phyloP scores from a whole-genome alignment of 2,113 vertebrate species.

The Pluvianellus socialis region DNA sequence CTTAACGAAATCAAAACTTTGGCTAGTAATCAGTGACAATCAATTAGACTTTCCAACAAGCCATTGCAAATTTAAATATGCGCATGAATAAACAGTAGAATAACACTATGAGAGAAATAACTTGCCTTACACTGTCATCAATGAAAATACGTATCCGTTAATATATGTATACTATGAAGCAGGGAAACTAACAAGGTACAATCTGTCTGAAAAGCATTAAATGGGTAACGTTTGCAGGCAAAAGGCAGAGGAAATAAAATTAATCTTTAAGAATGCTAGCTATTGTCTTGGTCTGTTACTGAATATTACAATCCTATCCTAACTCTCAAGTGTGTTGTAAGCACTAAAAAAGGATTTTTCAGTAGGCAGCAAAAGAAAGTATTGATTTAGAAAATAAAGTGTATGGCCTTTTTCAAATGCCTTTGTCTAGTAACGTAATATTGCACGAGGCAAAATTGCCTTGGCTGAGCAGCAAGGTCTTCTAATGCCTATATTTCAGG shows the following conservation, averaged over 20 bases:
- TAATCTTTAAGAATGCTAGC: constrained; percentile 54
- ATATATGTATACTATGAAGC: constrained; percentile 26
- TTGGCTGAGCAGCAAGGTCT: constrained; percentile 26
- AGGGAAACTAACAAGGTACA: constrained; percentile 46
- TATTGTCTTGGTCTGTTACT: constrained; percentile 57
- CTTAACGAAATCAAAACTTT: constrained; percentile 52
- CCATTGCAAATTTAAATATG: constrained; percentile 65
- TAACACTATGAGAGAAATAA: constrained; percentile 38
- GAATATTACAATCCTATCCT: constrained; percentile 49
- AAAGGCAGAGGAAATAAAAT: constrained; percentile 46
- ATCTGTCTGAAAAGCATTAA: constrained; percentile 25
- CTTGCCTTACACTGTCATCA: constrained; percentile 36
- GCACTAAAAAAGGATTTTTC: constrained; percentile 39
- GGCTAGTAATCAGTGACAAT: constrained; percentile 51
- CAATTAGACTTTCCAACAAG: constrained; percentile 57
- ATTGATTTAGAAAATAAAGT: constrained; percentile 70
- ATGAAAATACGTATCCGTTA: constrained; percentile 44
- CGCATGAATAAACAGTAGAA: constrained; percentile 38
- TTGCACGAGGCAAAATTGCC: constrained; percentile 37
- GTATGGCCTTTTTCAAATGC: constrained; percentile 48
- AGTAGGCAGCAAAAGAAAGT: constrained; percentile 42
- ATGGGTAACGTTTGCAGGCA: constrained; percentile 34
- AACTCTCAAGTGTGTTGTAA: constrained; percentile 49
- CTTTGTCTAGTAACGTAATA: constrained; percentile 62
- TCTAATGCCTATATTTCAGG: constrained; percentile 54